Conservation (phyloP, 2,113 vertebrate genomes). For the Oreochromis tanganicae region DNA sequence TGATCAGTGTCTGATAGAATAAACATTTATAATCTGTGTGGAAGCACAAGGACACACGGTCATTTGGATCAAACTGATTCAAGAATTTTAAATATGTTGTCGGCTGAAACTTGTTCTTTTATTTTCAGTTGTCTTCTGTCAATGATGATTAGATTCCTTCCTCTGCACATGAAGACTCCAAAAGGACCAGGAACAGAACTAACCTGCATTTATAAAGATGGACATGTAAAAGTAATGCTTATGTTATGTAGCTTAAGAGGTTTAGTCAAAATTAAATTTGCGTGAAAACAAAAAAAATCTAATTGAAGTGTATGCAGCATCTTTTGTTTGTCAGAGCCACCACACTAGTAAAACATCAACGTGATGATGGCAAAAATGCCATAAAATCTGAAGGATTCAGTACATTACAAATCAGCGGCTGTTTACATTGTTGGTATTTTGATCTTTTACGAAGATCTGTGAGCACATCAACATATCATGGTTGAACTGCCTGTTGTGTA, state of each 20-base stretch:
- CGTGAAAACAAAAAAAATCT: not conserved
- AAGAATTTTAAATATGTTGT: rapidly evolving
- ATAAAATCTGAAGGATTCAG: not conserved
- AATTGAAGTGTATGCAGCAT: not conserved
- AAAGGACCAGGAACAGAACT: not conserved
- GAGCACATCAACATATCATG: too few species aligned
- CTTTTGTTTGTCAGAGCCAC: not conserved
- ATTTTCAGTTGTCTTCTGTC: not conserved
- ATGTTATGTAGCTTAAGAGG: rapidly evolving
- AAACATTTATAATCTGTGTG: not conserved
- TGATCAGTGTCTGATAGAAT: not conserved
- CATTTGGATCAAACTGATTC: not conserved
- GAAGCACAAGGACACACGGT: not conserved
- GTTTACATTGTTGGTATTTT: too few species aligned
- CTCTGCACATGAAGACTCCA: not conserved
- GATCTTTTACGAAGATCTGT: too few species aligned
- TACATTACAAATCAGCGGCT: not conserved
- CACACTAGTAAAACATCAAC: rapidly evolving
- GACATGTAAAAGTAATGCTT: not conserved
- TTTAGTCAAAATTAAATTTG: not conserved
- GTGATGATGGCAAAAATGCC: not conserved
- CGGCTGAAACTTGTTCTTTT: not conserved
- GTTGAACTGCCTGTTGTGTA: too few species aligned
- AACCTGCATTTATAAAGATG: not conserved
- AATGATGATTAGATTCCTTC: not conserved